Conservation (phyloP, 2,888 invertebrate genomes). For the Rhaphigaster nebulosa region DNA sequence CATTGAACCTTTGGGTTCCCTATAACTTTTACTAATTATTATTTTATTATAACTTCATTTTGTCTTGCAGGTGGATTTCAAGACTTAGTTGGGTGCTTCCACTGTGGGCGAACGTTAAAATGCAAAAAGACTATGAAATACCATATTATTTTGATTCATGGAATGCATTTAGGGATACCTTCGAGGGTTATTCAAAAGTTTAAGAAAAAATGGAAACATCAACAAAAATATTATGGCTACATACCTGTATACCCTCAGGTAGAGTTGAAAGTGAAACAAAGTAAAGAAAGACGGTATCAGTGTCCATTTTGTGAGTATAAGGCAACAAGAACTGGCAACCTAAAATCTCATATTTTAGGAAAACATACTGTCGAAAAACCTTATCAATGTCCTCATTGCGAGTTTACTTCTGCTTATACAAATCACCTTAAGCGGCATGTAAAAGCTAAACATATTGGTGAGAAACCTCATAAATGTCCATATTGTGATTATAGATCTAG, state of each 20-base stretch:
- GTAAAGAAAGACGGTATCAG: constrained; percentile 32
- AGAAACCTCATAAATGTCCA: neutral
- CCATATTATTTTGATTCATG: constrained; percentile 32
- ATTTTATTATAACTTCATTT: neutral
- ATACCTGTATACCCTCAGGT: neutral
- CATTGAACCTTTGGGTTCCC: neutral
- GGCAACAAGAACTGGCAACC: constrained; percentile 12
- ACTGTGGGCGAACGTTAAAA: neutral
- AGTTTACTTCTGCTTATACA: constrained; percentile 20
- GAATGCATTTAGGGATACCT: neutral
- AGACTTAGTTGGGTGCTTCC: neutral
- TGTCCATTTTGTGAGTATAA: neutral
- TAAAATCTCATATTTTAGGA: constrained; percentile 9
- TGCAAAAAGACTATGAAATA: constrained; percentile 27
- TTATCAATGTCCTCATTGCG: constrained; percentile 34
- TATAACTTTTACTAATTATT: neutral
- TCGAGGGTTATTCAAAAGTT: neutral
- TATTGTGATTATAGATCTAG: constrained; percentile 24
- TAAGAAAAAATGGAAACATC: neutral
- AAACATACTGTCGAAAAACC: constrained; percentile 7
- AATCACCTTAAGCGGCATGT: neutral
- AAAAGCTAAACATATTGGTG: neutral
- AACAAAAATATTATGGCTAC: constrained; percentile 6
- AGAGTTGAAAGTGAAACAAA: neutral
- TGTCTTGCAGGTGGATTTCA: neutral